phyloP scores from a whole-genome alignment of 2,113 vertebrate species.

The Leucopsar rothschildi region DNA sequence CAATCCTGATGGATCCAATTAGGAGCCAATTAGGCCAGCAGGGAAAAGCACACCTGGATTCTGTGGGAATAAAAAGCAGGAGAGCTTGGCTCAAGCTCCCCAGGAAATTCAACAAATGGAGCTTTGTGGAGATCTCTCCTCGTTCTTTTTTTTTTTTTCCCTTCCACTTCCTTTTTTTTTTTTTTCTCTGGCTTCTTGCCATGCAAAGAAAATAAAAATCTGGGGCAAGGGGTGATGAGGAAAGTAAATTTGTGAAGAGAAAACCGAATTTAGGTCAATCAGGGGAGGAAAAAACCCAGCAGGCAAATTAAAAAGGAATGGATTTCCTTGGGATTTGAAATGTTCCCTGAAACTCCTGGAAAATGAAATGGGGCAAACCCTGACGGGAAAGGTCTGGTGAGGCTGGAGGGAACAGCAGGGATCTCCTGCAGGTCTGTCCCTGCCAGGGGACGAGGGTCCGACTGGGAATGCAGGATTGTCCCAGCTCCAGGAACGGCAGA shows the following conservation, averaged over 20 bases:
- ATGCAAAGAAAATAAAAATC: not conserved
- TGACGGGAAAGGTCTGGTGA: not conserved
- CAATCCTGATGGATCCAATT: not conserved
- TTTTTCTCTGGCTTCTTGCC: not conserved
- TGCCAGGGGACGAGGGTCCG: not conserved
- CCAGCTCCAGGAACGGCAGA: not conserved
- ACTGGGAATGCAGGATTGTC: fast-evolving
- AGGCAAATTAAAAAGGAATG: not conserved
- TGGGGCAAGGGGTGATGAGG: not conserved
- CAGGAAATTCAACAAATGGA: not conserved
- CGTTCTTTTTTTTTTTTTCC: fast-evolving
- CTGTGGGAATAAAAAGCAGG: not conserved
- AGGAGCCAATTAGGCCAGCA: not conserved
- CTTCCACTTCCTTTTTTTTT: no score
- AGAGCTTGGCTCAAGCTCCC: not conserved
- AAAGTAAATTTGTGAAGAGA: not conserved
- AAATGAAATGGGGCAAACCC: not conserved
- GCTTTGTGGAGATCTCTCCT: not conserved
- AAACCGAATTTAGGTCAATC: slow-evolving; percentile 31
- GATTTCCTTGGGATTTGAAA: not conserved
- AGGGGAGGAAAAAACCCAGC: not conserved
- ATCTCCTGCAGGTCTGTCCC: fast-evolving
- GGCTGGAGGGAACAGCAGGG: not conserved
- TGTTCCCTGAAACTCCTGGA: slow-evolving; percentile 10
- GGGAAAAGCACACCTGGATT: not conserved